phyloP scores from a whole-genome alignment of 2,797 vertebrate genomes.

The Schizothorax lantsangensis region DNA sequence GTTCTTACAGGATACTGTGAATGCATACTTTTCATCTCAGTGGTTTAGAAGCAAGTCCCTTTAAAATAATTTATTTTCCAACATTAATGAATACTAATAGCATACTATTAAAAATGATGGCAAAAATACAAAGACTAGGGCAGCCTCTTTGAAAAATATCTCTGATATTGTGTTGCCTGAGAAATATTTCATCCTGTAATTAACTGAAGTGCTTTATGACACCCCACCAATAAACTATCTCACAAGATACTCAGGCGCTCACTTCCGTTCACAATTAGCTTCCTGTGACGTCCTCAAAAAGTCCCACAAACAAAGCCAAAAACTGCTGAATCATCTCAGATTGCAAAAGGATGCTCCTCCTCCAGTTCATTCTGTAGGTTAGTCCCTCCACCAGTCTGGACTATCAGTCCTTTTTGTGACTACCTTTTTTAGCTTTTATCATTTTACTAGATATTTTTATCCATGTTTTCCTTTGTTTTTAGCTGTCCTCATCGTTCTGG shows the following conservation, averaged over 20 bases:
- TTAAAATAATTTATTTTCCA: conserved; percentile 69
- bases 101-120: conserved; percentile 31
- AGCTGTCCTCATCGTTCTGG: conserved; percentile 89
- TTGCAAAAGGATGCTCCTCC: conserved; percentile 65
- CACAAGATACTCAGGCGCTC: conserved; percentile 64
- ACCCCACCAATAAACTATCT: conserved; percentile 60
- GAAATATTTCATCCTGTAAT: conserved; percentile 2
- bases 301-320: conserved; percentile 59
- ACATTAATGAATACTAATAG: conserved; percentile 55
- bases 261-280: conserved; percentile 66
- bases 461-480: conserved; percentile 70
- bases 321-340: conserved; percentile 69
- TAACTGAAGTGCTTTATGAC: conserved; percentile 40
- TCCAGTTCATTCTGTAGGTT: conserved; percentile 62
- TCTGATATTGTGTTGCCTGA: conserved; percentile 50
- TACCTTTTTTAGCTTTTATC: conserved; percentile 55
- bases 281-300: conserved; percentile 53
- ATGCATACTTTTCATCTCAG: conserved; percentile 70
- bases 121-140: conserved; percentile 30
- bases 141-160: conserved; percentile 69
- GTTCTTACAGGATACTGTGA: conserved; percentile 70
- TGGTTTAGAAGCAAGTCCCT: conserved; percentile 77
- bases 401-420: conserved; percentile 50
- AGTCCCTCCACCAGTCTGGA: conserved; percentile 31
- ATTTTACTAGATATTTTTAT: conserved; percentile 54